phyloP scores from a whole-genome alignment of 2,888 invertebrate genomes.

The Malacosoma neustria region DNA sequence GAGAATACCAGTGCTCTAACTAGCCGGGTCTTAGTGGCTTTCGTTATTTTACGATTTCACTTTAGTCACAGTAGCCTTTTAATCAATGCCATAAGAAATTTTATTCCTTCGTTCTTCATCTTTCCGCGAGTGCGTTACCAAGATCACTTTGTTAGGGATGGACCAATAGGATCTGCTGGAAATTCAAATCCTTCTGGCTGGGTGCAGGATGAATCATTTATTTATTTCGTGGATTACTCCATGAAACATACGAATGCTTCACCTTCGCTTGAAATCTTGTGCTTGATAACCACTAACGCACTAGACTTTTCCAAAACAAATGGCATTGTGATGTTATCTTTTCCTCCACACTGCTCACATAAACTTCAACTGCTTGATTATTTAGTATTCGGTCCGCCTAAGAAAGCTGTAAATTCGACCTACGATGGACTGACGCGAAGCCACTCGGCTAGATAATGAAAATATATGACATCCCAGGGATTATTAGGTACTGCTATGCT shows the following conservation, averaged over 20 bases:
- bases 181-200: slow-evolving; percentile 21
- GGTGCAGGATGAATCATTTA: slow-evolving; percentile 20
- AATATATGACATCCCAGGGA: slow-evolving; percentile 22
- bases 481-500: slow-evolving; percentile 17
- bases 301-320: too few species aligned
- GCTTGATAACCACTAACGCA: too few species aligned
- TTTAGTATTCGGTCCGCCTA: slow-evolving; percentile 27
- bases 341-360: slow-evolving; percentile 32
- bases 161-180: slow-evolving; percentile 18
- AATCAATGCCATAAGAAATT: slow-evolving; percentile 23
- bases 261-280: slow-evolving; percentile 2
- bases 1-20: too few species aligned
- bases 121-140: slow-evolving; percentile 18
- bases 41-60: too few species aligned
- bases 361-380: slow-evolving; percentile 31
- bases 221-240: slow-evolving; percentile 21
- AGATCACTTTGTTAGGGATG: slow-evolving; percentile 17
- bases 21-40: too few species aligned
- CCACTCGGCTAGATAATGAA: slow-evolving; percentile 20
- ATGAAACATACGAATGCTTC: slow-evolving; percentile 12
- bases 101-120: slow-evolving; percentile 22
- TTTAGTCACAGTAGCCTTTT: slow-evolving; percentile 24
- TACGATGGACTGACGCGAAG: slow-evolving; percentile 24
- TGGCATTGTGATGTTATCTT: slow-evolving; percentile 15
- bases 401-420: slow-evolving; percentile 22